Percentiles rank a stretch among this genome's conserved stretches.
Conservation (phyloP, 2,888 invertebrate genomes). For the Drosophila acutilabella region DNA sequence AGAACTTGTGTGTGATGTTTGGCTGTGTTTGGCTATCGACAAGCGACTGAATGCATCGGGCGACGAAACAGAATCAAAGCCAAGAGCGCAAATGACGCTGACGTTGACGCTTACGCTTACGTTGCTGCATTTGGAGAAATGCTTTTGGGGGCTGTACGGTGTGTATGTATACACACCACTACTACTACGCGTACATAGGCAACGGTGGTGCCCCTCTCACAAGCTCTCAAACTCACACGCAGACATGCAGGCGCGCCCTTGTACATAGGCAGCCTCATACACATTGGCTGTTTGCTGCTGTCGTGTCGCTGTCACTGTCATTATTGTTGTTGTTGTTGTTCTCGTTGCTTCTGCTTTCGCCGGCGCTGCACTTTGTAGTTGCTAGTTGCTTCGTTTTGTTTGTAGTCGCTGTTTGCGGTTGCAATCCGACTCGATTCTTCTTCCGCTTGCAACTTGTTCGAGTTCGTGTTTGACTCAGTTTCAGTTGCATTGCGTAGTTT, state of each 20-base stretch:
- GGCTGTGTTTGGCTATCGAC: slow-evolving; percentile 57
- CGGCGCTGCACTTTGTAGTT: slow-evolving; percentile 61
- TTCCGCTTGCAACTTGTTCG: slow-evolving; percentile 55
- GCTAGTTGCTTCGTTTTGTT: slow-evolving; percentile 48
- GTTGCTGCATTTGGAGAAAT: slow-evolving; percentile 78
- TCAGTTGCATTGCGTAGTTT: slow-evolving; percentile 53
- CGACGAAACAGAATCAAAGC: slow-evolving; percentile 67
- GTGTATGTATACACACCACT: slow-evolving; percentile 19
- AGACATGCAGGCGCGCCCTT: slow-evolving; percentile 59
- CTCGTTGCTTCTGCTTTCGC: slow-evolving; percentile 43
- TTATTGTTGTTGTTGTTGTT: slow-evolving; percentile 29
- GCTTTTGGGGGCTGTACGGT: slow-evolving; percentile 75
- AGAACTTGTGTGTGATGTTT: slow-evolving; percentile 53
- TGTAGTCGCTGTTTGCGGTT: slow-evolving; percentile 33
- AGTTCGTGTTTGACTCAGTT: slow-evolving; percentile 55
- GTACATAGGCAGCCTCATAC: slow-evolving; percentile 77
- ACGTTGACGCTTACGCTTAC: slow-evolving; percentile 29
- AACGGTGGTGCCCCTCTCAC: slow-evolving; percentile 49
- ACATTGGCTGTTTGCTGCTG: slow-evolving; percentile 70
- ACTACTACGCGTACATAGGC: slow-evolving; percentile 16
- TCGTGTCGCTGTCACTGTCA: slow-evolving; percentile 26
- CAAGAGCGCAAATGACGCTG: slow-evolving; percentile 49
- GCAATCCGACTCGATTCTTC: slow-evolving; percentile 33
- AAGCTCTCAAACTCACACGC: slow-evolving; percentile 35
- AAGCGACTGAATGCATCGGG: slow-evolving; percentile 60